Evolutionary conservation across 2,797 vertebrate species (phyloP).

Genomic region (Pseudochromis fuscus): DNA sequence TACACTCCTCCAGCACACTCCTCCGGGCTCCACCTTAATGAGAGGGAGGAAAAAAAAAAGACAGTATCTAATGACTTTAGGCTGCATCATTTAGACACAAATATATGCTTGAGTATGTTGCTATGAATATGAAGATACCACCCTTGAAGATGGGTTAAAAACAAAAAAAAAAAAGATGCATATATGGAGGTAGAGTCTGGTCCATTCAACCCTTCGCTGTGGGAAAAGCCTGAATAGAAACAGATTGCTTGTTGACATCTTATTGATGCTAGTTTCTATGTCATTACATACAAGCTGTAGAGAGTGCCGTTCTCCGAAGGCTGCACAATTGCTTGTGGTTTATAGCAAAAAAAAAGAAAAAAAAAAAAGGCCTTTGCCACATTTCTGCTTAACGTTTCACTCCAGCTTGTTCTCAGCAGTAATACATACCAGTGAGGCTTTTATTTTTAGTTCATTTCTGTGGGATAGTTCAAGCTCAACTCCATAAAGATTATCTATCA

Average conservation of each 20-base stretch:
- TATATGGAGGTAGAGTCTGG: no score
- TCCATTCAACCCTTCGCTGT: conserved; percentile 22
- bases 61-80: conserved; percentile 45
- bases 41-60: conserved; percentile 60
- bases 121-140: no score
- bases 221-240: conserved; percentile 56
- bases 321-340: conserved; percentile 55
- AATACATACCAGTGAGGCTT: conserved; percentile 60
- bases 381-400: conserved; percentile 52
- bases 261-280: conserved; percentile 52
- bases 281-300: conserved; percentile 41
- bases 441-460: conserved; percentile 75
- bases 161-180: no score
- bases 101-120: background rate
- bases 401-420: conserved; percentile 57
- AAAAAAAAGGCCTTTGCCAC: no score
- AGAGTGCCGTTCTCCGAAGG: conserved; percentile 21
- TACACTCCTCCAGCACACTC: conserved; percentile 69
- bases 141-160: no score
- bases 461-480: conserved; percentile 63
- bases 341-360: conserved; percentile 30
- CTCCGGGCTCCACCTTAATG: conserved; percentile 72
- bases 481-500: conserved; percentile 45
- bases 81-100: conserved; percentile 25
- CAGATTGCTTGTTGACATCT: conserved; percentile 64